These are phyloP conservation scores for Latheticus oryzae DNA, from an alignment of 2,888 invertebrate genomes.

Conservation along the genomic window DNA sequence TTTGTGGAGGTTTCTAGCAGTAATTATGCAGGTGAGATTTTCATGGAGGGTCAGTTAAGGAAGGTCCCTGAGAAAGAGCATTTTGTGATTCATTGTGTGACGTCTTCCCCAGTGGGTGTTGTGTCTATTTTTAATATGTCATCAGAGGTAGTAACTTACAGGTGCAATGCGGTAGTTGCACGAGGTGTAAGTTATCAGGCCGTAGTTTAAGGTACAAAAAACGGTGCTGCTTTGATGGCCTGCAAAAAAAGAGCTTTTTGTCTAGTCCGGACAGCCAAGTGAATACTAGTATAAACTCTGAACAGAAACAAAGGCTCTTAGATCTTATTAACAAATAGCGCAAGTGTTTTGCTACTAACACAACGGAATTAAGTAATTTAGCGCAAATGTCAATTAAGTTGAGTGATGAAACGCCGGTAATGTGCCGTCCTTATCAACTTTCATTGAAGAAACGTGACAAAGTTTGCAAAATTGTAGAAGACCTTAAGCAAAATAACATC, in stretches of 20 bases:
- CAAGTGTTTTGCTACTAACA: constrained; percentile 33
- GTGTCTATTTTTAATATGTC: too few relatives aligned
- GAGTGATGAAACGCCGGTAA: constrained; percentile 33
- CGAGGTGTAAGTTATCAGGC: too few relatives aligned
- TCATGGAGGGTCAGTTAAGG: too few relatives aligned
- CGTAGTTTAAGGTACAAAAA: too few relatives aligned
- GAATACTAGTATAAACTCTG: not conserved
- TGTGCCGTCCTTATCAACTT: constrained; percentile 36
- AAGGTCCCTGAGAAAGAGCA: too few relatives aligned
- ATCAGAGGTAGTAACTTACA: too few relatives aligned
- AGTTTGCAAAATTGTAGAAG: not conserved
- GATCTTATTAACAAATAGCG: constrained; percentile 35
- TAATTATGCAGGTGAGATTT: too few relatives aligned
- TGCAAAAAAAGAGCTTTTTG: not conserved
- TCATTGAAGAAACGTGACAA: constrained; percentile 4
- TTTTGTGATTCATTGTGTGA: too few relatives aligned
- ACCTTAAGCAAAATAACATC: not conserved
- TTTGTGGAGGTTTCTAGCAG: too few relatives aligned
- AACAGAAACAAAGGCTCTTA: not conserved
- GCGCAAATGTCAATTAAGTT: constrained; percentile 30
- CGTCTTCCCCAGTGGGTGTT: too few relatives aligned
- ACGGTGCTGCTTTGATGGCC: too few relatives aligned
- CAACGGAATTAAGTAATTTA: constrained; percentile 29
- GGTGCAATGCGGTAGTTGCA: too few relatives aligned
- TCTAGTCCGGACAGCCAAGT: not conserved